These are phyloP conservation scores for Poecilobothrus nobilitatus DNA, from an alignment of 2,888 invertebrate genomes.

Conservation along the genomic window DNA sequence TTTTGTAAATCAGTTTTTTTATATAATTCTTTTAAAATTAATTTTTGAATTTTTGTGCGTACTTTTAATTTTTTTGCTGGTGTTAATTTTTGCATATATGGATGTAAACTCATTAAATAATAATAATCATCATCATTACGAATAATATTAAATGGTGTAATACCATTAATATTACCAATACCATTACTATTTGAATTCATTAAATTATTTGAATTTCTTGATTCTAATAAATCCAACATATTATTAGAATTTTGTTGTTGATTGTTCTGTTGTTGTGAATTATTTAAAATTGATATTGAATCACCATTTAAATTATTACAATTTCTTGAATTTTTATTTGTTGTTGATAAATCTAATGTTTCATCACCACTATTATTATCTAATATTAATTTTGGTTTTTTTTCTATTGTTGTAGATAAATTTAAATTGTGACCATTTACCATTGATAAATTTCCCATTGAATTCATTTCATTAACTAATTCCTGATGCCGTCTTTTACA, in stretches of 20 bases:
- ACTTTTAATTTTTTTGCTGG: conserved; percentile 42
- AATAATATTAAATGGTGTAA: conserved; percentile 23
- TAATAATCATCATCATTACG: conserved; percentile 44
- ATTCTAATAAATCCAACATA: not conserved
- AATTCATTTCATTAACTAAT: conserved; percentile 39
- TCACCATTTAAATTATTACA: no score
- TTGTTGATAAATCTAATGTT: not conserved
- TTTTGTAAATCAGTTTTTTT: conserved; percentile 29
- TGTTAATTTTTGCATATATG: conserved; percentile 41
- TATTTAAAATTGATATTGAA: not conserved
- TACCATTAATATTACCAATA: conserved; percentile 20
- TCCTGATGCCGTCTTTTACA: conserved; percentile 36
- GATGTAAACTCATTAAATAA: conserved; percentile 42
- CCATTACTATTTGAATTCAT: conserved; percentile 27
- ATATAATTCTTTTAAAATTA: conserved; percentile 43
- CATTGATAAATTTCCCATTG: conserved; percentile 27
- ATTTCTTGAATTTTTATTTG: not conserved
- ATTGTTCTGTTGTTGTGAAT: no score
- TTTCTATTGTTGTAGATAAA: not conserved
- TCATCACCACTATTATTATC: not conserved
- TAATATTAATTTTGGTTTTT: not conserved
- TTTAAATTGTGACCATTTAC: not conserved
- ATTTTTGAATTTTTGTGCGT: conserved; percentile 43
- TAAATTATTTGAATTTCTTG: no score
- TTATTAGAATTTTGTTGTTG: no score